Evolutionary conservation across 2,888 invertebrate genomes (phyloP).

Genomic region (Metallyticus violacea): DNA sequence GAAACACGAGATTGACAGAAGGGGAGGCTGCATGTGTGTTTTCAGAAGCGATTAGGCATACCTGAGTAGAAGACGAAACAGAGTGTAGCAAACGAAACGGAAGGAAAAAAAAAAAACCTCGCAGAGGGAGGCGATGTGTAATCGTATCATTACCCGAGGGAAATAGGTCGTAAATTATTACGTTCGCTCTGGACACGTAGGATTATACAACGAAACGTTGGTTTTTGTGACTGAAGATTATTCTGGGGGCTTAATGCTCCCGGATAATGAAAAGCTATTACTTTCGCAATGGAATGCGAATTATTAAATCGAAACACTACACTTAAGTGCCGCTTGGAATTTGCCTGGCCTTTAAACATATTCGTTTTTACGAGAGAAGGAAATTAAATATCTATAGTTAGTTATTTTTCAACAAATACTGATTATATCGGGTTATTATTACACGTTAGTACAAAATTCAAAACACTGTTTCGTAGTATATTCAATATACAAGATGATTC

Average conservation of each 20-base stretch:
- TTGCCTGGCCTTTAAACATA: neutral
- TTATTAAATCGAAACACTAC: neutral
- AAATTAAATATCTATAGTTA: too few relatives aligned
- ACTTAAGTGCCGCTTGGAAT: neutral
- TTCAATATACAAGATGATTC: too few relatives aligned
- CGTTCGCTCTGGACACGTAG: neutral
- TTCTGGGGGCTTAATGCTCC: neutral
- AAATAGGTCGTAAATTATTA: conserved; percentile 23
- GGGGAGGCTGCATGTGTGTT: neutral
- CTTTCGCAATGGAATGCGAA: neutral
- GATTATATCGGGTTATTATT: too few relatives aligned
- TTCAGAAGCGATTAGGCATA: neutral
- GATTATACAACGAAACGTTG: neutral
- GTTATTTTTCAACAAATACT: too few relatives aligned
- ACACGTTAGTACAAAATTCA: too few relatives aligned
- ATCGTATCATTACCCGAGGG: conserved; percentile 24
- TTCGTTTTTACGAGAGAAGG: too few relatives aligned
- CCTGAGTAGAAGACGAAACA: neutral
- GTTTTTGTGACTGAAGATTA: neutral
- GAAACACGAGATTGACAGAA: neutral
- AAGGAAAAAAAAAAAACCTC: neutral
- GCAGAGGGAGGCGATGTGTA: neutral
- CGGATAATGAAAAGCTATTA: neutral
- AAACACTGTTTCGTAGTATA: too few relatives aligned
- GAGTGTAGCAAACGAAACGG: neutral